These are phyloP conservation scores for Sebastes oblongus DNA, from an alignment of 2,797 vertebrate genomes.

Conservation along the genomic window DNA sequence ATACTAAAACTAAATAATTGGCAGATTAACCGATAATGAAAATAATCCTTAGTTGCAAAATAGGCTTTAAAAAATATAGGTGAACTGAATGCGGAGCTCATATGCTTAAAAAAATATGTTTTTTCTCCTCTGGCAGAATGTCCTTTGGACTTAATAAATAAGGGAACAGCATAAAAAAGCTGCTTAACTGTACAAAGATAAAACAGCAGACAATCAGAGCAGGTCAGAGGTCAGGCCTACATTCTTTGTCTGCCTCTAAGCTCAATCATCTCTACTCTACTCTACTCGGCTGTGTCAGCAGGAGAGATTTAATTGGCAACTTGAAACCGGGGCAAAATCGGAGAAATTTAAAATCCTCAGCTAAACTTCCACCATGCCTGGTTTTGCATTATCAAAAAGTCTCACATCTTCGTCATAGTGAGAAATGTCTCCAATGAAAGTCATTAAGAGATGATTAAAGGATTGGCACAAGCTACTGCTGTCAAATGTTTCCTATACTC, in stretches of 20 bases:
- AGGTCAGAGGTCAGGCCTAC: slow-evolving; percentile 27
- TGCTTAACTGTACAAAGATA: slow-evolving; percentile 37
- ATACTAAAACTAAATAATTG: background rate
- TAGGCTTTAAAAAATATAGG: background rate
- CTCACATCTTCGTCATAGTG: slow-evolving; percentile 11
- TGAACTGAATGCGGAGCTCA: background rate
- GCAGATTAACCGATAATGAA: background rate
- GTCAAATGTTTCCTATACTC: background rate
- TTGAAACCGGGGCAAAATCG: background rate
- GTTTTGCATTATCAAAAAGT: slow-evolving; percentile 8
- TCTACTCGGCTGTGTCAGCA: background rate
- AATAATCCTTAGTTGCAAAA: no score
- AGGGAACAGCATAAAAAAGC: slow-evolving; percentile 33
- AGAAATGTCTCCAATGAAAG: slow-evolving; percentile 13
- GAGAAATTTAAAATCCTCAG: background rate
- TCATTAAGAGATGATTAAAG: slow-evolving; percentile 34
- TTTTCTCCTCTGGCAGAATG: background rate
- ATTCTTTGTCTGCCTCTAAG: background rate
- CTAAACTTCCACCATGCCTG: background rate
- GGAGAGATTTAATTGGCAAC: slow-evolving; percentile 35
- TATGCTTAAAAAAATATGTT: background rate
- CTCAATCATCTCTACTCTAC: slow-evolving; percentile 5
- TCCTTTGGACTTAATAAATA: slow-evolving; percentile 15
- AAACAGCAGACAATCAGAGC: slow-evolving; percentile 28
- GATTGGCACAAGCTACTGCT: background rate